These are phyloP conservation scores for Margaritifera margaritifera DNA, from an alignment of 2,888 invertebrate genomes.

Conservation along the genomic window DNA sequence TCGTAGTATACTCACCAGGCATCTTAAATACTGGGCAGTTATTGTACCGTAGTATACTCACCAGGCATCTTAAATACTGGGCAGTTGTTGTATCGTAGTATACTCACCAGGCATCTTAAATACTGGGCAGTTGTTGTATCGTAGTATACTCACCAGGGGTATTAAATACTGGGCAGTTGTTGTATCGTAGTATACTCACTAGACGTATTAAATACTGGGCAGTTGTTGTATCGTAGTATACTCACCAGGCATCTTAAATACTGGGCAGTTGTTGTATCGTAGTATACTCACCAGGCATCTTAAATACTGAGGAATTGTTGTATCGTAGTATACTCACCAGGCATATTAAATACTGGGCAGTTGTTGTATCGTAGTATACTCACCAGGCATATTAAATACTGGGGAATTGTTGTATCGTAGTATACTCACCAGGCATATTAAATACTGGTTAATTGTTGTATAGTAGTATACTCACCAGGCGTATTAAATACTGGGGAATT, in stretches of 20 bases:
- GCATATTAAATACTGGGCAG: conserved; percentile 60
- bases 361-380: conserved; percentile 63
- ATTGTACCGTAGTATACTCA: conserved; percentile 64
- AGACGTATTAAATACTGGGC: conserved; percentile 59
- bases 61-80: conserved; percentile 60
- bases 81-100: conserved; percentile 64
- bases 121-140: conserved; percentile 59
- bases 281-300: conserved; percentile 66
- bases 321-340: conserved; percentile 66
- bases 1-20: conserved; percentile 66
- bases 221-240: conserved; percentile 62
- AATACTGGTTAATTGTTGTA: conserved; percentile 55
- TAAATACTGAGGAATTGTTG: conserved; percentile 53
- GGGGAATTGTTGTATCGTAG: conserved; percentile 60
- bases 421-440: conserved; percentile 66
- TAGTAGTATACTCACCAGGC: conserved; percentile 66
- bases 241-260: conserved; percentile 64
- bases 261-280: conserved; percentile 57
- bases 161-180: conserved; percentile 58
- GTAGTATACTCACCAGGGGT: conserved; percentile 65
- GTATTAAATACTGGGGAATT: conserved; percentile 58
- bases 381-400: conserved; percentile 62
- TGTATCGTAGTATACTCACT: conserved; percentile 66
- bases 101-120: conserved; percentile 61
- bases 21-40: conserved; percentile 58